These are phyloP conservation scores for Plecturocebus donacophilus DNA, from an alignment of 2,113 vertebrate species.

Conservation along the genomic window DNA sequence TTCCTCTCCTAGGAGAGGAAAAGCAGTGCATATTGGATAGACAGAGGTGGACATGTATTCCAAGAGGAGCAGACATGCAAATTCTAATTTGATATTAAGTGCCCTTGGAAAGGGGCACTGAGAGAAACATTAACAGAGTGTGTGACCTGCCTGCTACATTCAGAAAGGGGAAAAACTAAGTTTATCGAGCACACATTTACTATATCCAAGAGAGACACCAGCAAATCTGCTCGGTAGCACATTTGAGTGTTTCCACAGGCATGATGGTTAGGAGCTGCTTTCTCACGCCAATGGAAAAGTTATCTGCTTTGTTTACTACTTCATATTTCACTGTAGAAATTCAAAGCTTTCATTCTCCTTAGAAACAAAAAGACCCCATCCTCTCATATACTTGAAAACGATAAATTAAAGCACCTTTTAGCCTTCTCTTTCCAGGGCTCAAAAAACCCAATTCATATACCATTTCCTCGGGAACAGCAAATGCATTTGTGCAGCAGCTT, in stretches of 20 bases:
- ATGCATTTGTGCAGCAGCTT: not conserved
- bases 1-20: not conserved
- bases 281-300: not conserved
- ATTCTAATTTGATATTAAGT: not conserved
- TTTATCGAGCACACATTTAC: rapidly evolving
- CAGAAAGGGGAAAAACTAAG: too few species aligned
- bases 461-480: not conserved
- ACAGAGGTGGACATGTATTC: rapidly evolving
- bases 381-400: not conserved
- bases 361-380: not conserved
- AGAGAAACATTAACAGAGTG: not conserved
- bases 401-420: constrained; percentile 55
- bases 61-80: not conserved
- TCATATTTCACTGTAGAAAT: not conserved
- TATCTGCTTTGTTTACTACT: not conserved
- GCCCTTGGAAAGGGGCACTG: not conserved
- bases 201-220: not conserved
- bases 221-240: not conserved
- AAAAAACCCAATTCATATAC: not conserved
- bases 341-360: constrained; percentile 7
- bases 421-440: constrained; percentile 9
- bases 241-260: not conserved
- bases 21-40: too few species aligned
- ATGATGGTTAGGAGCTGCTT: not conserved
- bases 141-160: not conserved